Conservation (phyloP, 2,888 invertebrate species). For the Furcula furcula region DNA sequence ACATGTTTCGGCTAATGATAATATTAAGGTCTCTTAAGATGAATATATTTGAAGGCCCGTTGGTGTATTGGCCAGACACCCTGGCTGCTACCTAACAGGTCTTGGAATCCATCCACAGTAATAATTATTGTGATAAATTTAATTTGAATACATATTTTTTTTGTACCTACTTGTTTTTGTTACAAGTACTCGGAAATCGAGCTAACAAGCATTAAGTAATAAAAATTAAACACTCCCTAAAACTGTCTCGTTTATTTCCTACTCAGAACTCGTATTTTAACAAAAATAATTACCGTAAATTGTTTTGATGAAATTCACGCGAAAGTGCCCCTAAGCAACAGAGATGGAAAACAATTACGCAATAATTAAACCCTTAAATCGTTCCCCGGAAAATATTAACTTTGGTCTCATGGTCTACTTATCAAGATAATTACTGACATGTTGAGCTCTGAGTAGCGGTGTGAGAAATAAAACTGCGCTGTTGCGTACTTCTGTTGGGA, state of each 20-base stretch:
- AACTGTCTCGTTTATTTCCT: neutral
- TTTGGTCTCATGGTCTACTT: constrained; percentile 24
- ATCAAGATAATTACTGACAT: constrained; percentile 38
- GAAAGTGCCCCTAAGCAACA: constrained; percentile 8
- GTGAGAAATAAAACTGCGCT: constrained; percentile 17
- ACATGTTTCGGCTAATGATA: too few relatives aligned
- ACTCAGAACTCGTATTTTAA: neutral
- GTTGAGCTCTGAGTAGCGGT: constrained; percentile 18
- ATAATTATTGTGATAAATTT: too few relatives aligned
- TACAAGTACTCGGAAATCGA: too few relatives aligned
- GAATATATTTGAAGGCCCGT: too few relatives aligned
- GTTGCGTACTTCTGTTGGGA: neutral
- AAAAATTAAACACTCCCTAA: neutral
- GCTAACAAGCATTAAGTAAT: too few relatives aligned
- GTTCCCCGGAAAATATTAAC: constrained; percentile 26
- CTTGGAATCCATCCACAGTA: too few relatives aligned
- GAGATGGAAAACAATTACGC: constrained; percentile 22
- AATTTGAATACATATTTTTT: too few relatives aligned
- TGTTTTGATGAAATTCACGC: neutral
- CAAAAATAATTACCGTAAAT: neutral
- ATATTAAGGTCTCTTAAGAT: too few relatives aligned
- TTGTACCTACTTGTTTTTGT: too few relatives aligned
- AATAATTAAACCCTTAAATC: constrained; percentile 32
- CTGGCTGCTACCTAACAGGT: too few relatives aligned
- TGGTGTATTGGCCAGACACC: too few relatives aligned